Evolutionary conservation across 2,797 vertebrate genomes (phyloP), one percentile per base, ranked within the genome.

Genomic region (Enteromius mattozi): DNA sequence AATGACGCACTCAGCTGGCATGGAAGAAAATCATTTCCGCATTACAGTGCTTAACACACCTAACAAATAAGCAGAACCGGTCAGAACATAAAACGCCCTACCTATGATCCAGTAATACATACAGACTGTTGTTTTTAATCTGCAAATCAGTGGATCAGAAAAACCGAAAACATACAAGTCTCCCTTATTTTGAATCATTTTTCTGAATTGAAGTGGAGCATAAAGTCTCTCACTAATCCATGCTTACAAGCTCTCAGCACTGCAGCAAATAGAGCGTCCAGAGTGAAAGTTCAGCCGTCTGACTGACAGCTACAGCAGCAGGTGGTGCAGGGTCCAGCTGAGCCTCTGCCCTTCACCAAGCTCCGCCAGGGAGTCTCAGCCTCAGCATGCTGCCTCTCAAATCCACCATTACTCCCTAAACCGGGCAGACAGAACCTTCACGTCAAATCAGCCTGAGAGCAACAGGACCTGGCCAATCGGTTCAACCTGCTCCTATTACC

Each of bases 341-440:
- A 37, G 93, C 47, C 76, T 86, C 56, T 93, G 92, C 90, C 93
- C 92, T 93, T 93, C 89, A 91, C 77, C 47, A 70, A 87, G 80
- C 83, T 84, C 83, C 78, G 89, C 85, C 85, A 90, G 88, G 91
- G 88, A 85, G 56, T 78, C 85, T 86, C 70, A 72, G 78, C 80
- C 68, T 85, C 86, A 90, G 90, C 83, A 75, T 75, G 89, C 70
- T 33, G 88, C 89, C 91, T 93, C 92, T 93, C 92, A 92, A 88
- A 63, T 83, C 77, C 82, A 77, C 90, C 89, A 89, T 90, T 88
- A 88, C 70, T 83, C 79, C 80, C 68, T 80, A 89, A 90, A 88
- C 84, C 68, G 72, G 80, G 83, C 87, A 84, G 54, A 79, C 86
- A n/a, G 85, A 83, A 83, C 65, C 80, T 83, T 74, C 71, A 80